Evolutionary conservation across 64 coral and sea anemone genomes (phyloP), one percentile per base, ranked within the genome.

Genomic region (Actinia tenebrosa): DNA sequence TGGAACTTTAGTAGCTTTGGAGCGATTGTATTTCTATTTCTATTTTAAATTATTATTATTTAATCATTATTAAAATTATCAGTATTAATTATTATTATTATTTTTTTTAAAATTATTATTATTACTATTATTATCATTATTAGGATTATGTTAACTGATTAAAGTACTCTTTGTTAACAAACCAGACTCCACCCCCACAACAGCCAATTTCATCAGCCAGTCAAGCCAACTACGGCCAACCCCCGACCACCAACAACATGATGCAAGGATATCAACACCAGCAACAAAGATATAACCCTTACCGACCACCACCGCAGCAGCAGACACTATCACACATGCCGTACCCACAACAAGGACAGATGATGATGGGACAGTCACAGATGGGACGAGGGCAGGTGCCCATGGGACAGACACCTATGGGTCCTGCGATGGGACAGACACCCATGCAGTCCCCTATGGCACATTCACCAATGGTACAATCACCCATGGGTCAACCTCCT

Each of bases 211-310:
- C 86, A 52, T 81, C 87, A 25, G 87, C 88, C 47, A 92, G 80
- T 55, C 88, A 88, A 60, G 83, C 66, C 62, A 77, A 71, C 60
- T 92, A 84, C 54, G 86, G 77, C 16, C 60, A 58, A 85, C 83
- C 44, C 46, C 87, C 79, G 5, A 77, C 91, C 50, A 75, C 20
- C 26, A 66, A 62, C 45, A 93, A 62, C 45, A 93, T 93, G 94
- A 88, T 96, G 85, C 58, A 88, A 64, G 82, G 94, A 1, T 96
- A 96, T 52, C 89, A 84, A 87, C 94, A 95, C 54, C 93, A 95
- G 37, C 60, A 88, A 82, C 91, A 92, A 86, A 78, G 91, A 84
- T 93, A 88, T 55, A 93, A 96, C 50, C 91, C 88, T 17, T 96
- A 96, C 42, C 60, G 91, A 77, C 87, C 79, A n/a, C 79, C 87